Conservation (phyloP, 2,888 invertebrate species). For the Malachius bipustulatus region DNA sequence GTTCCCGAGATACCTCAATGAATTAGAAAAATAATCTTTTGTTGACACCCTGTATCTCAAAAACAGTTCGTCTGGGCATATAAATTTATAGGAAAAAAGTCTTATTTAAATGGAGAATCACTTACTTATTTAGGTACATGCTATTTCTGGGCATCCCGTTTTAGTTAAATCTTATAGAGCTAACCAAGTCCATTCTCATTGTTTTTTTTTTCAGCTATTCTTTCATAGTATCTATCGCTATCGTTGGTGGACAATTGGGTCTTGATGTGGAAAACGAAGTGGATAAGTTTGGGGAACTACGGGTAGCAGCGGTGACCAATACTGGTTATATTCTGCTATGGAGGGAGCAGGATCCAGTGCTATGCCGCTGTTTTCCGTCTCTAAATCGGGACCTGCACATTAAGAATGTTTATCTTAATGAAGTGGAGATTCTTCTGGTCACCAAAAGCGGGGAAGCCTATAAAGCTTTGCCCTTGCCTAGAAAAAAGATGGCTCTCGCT, state of each 20-base stretch:
- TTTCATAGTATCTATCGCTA: slow-evolving; percentile 34
- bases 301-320: slow-evolving; percentile 47
- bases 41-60: no score
- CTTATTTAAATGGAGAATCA: no score
- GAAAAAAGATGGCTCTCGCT: no score
- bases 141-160: no score
- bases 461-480: slow-evolving; percentile 43
- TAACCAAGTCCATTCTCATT: no score
- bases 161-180: no score
- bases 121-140: no score
- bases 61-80: no score
- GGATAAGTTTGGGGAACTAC: slow-evolving; percentile 41
- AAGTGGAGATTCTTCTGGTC: slow-evolving; percentile 47
- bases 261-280: slow-evolving; percentile 33
- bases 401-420: slow-evolving; percentile 46
- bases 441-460: slow-evolving; percentile 59
- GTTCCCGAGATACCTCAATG: no score
- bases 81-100: no score
- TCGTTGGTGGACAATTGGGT: slow-evolving; percentile 45
- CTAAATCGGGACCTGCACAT: slow-evolving; percentile 47
- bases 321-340: slow-evolving; percentile 55
- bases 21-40: no score
- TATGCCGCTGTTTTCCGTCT: slow-evolving; percentile 51
- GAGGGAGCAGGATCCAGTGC: slow-evolving; percentile 48
- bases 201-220: slow-evolving; percentile 29